Base-by-base conservation (phyloP, 2,113 vertebrate genomes). In the Dendropsophus ebraccatus region DNA sequence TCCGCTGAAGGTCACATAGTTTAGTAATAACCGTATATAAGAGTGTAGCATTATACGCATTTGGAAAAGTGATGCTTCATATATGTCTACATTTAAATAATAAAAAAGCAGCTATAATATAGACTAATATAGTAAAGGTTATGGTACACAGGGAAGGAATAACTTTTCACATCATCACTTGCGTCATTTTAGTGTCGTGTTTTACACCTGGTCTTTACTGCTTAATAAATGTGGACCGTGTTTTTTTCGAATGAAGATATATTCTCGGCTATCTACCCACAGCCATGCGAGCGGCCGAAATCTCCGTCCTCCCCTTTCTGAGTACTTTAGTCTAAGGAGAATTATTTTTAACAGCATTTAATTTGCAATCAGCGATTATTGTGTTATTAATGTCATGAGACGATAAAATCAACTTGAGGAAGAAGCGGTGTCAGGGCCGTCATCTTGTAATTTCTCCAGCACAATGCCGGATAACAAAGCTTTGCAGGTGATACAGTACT, bases 291-390 rank as follows among this genome's bases (percentile, higher is more conserved):
- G 30, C 3, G 75, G 75, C 37, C 50, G n/a, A n/a, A n/a, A 56
- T 56, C 28, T 45, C 52, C 32, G 56, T 81, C 78, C 35, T 80
- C n/a, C 21, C 30, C 3, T 54, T 56, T 21, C 35, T 6, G 30
- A 35, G 52, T 11, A n/a, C 32, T 41, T 32, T 37, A 56, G 60
- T 65, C 78, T 47, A 47, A 47, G 58, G 76, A 56, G 52, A 79
- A 79, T 79, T 37, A 79, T 58, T 58, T 81, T 45, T 80, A 56
- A 45, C 77, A 56, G 32, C 35, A 23, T 60, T 80, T 81, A 62
- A 81, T 62, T 81, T 81, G 58, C 58, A 81, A 81, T 81, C 78
- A 81, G 35, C 25, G 78, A 65, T 62, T 81, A 81, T 81, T 81
- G 35, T 65, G n/a, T 65, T 81, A 65, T 81, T 60, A 60, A 62